Conservation (phyloP, 1,140 invertebrate genomes). For the Drosophila cardini region DNA sequence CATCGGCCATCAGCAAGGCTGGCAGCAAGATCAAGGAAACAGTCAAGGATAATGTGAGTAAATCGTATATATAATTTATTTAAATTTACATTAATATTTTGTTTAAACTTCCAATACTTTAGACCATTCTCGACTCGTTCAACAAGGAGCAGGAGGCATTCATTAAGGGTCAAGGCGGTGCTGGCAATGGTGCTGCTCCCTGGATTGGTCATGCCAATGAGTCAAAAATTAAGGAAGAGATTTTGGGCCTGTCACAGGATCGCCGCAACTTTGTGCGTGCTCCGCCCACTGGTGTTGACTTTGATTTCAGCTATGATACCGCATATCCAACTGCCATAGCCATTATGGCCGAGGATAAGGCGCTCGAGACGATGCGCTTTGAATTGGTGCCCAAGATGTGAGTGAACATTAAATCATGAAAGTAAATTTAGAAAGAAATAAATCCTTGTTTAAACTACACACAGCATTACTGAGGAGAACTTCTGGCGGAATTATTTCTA, state of each 20-base stretch:
- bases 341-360: conserved; percentile 97
- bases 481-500: conserved; percentile 99
- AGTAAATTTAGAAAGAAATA: not conserved
- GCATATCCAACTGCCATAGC: conserved; percentile 96
- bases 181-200: conserved; percentile 92
- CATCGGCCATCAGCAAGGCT: conserved; percentile 95
- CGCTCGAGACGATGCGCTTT: conserved; percentile 99
- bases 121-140: conserved; percentile 97
- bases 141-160: conserved; percentile 98
- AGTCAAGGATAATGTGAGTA: conserved; percentile 97
- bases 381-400: conserved; percentile 99
- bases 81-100: not conserved
- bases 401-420: conserved; percentile 71
- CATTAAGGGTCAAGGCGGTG: conserved; percentile 92
- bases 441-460: not conserved
- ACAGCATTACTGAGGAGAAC: conserved; percentile 97
- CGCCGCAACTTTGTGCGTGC: conserved; percentile 98
- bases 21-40: conserved; percentile 97
- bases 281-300: conserved; percentile 97
- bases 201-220: conserved; percentile 97
- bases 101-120: conserved; percentile 43
- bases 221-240: conserved; percentile 96
- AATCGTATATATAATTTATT: not conserved
- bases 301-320: conserved; percentile 97
- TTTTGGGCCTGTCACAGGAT: conserved; percentile 97